Evolutionary conservation across 2,888 invertebrate genomes (phyloP), one percentile per base, ranked within the genome.

Genomic region (Ptychoptera contaminata): DNA sequence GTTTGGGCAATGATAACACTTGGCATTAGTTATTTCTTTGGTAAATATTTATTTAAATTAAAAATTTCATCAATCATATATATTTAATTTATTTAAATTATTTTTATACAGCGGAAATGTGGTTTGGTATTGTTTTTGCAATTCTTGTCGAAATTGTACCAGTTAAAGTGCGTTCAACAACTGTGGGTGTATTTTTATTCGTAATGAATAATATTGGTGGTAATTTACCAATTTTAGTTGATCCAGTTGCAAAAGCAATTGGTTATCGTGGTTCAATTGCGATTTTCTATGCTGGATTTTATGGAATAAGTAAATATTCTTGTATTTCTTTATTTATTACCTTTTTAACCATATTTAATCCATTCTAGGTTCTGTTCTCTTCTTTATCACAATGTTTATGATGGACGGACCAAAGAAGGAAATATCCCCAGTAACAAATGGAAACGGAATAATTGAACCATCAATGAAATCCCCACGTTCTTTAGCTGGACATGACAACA

Each of bases 141-240:
- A 83, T 90, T 57, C 71, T 91, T 2, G 87, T 91, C 2, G 90
- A 90, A 67, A 83, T 90, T 49, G 87, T 90, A 2, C 88, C 88
- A 0, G 57, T 85, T 40, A 74, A 79, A 7, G 76, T 87, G 11
- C 73, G 90, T 40, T 88, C 88, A 5, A 86, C 87, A 35, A 83
- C 86, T 0, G 79, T 90, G 11, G 90, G 88, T 0, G 75, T 88
- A 31, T 90, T 90, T 60, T 71, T 90, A 35, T 91, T 91, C 64
- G 85, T 90, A 2, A 90, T 90, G 85, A 90, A 90, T 69, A 91
- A 90, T 66, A 77, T 90, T 48, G 90, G 90, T 7, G 90, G 90
- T 32, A 90, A 90, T 65, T 68, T 90, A 54, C 90, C 90, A 29
- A 87, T 90, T 55, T 69, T 87, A 8, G 85, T 90, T 2, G 87